Conservation (phyloP, 1,140 invertebrate genomes). For the Zaprionus capensis region DNA sequence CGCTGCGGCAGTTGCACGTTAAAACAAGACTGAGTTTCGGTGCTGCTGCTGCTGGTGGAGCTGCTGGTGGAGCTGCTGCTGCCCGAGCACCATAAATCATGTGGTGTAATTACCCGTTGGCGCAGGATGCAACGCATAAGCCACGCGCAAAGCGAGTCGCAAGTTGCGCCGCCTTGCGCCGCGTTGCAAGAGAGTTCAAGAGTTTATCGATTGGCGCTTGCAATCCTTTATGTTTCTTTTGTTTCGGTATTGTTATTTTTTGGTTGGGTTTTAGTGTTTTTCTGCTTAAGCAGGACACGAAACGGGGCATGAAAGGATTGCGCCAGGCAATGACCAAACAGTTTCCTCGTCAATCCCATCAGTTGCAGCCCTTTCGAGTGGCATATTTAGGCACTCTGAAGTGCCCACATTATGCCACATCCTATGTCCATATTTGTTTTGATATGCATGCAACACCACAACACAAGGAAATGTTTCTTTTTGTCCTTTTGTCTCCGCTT, state of each 20-base stretch:
- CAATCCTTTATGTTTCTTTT: slow-evolving; percentile 37
- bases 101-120: slow-evolving; percentile 82
- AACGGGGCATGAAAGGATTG: slow-evolving; percentile 61
- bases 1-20: slow-evolving; percentile 12
- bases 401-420: slow-evolving; percentile 27
- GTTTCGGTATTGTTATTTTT: not conserved
- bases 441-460: slow-evolving; percentile 46
- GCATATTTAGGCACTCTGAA: slow-evolving; percentile 8
- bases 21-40: slow-evolving; percentile 26
- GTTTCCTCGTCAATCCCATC: slow-evolving; percentile 1
- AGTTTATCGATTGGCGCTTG: slow-evolving; percentile 62
- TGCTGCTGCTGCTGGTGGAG: slow-evolving; percentile 25
- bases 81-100: slow-evolving; percentile 77
- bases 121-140: slow-evolving; percentile 78
- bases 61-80: slow-evolving; percentile 43
- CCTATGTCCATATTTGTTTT: slow-evolving; percentile 64
- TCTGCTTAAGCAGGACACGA: not conserved
- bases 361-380: not conserved
- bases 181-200: slow-evolving; percentile 57
- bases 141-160: slow-evolving; percentile 57
- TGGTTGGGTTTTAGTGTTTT: not conserved
- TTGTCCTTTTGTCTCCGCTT: slow-evolving; percentile 24
- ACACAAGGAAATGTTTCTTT: not conserved
- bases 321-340: slow-evolving; percentile 68
- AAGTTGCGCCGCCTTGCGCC: slow-evolving; percentile 1